Conservation (phyloP, 2,113 vertebrate species). For the Pogona vitticeps region DNA sequence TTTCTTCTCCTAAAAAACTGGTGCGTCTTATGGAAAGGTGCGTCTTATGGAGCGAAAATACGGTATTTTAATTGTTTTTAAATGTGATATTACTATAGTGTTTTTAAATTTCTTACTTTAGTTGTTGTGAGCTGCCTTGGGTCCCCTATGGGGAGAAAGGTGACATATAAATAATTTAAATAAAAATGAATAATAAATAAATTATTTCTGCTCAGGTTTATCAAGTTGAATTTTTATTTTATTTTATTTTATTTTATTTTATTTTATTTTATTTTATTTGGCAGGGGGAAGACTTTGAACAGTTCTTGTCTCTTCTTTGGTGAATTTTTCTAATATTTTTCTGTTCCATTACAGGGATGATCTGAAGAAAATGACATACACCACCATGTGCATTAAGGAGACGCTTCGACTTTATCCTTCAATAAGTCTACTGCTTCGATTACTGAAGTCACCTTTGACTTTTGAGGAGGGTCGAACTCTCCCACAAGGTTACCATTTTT, state of each 20-base stretch:
- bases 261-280: too few relatives aligned
- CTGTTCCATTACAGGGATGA: constrained; percentile 78
- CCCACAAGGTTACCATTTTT: constrained; percentile 76
- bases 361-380: constrained; percentile 86
- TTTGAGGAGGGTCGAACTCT: constrained; percentile 86
- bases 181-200: too few relatives aligned
- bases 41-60: too few relatives aligned
- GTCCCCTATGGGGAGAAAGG: too few relatives aligned
- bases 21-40: too few relatives aligned
- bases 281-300: neutral
- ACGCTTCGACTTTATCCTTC: constrained; percentile 85
- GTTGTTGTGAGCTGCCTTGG: too few relatives aligned
- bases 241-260: too few relatives aligned
- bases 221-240: neutral
- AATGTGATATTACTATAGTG: too few relatives aligned
- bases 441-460: constrained; percentile 77
- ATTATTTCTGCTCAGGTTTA: neutral
- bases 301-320: neutral
- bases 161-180: too few relatives aligned
- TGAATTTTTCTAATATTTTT: neutral
- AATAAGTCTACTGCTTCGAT: constrained; percentile 67
- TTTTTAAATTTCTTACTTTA: too few relatives aligned
- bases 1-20: too few relatives aligned
- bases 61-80: too few relatives aligned
- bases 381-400: constrained; percentile 92